Evolutionary conservation across 2,888 invertebrate genomes (phyloP).

Genomic region (Mythimna pallens): DNA sequence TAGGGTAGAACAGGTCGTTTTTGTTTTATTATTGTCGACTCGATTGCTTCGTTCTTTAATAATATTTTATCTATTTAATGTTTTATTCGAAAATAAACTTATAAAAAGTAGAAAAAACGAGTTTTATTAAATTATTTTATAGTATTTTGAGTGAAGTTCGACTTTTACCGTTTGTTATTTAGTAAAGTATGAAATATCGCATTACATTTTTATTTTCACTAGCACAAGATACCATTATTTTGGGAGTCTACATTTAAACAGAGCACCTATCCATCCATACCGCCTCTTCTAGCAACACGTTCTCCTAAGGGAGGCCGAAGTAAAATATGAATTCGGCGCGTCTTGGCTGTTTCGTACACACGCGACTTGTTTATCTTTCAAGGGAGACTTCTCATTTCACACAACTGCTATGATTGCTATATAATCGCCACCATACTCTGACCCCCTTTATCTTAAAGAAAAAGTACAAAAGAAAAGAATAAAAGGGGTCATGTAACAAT

Average conservation of each 20-base stretch:
- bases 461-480: slow-evolving; percentile 59
- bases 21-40: no score
- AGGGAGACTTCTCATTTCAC: slow-evolving; percentile 88
- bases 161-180: background rate
- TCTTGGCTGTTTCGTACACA: slow-evolving; percentile 88
- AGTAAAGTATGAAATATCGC: background rate
- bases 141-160: background rate
- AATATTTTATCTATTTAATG: no score
- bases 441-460: slow-evolving; percentile 58
- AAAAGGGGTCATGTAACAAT: slow-evolving; percentile 69
- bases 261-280: slow-evolving; percentile 69
- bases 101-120: no score
- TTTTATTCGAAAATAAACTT: no score
- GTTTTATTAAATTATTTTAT: background rate
- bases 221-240: background rate
- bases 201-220: background rate
- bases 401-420: slow-evolving; percentile 89
- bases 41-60: no score
- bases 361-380: slow-evolving; percentile 90
- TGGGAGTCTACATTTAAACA: slow-evolving; percentile 40
- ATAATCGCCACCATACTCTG: slow-evolving; percentile 79
- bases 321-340: slow-evolving; percentile 89
- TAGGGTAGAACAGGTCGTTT: no score
- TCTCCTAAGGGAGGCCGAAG: slow-evolving; percentile 79
- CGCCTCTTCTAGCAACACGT: slow-evolving; percentile 70